These are phyloP conservation scores for Sympetrum striolatum DNA, from an alignment of 2,888 invertebrate species.

Conservation along the genomic window DNA sequence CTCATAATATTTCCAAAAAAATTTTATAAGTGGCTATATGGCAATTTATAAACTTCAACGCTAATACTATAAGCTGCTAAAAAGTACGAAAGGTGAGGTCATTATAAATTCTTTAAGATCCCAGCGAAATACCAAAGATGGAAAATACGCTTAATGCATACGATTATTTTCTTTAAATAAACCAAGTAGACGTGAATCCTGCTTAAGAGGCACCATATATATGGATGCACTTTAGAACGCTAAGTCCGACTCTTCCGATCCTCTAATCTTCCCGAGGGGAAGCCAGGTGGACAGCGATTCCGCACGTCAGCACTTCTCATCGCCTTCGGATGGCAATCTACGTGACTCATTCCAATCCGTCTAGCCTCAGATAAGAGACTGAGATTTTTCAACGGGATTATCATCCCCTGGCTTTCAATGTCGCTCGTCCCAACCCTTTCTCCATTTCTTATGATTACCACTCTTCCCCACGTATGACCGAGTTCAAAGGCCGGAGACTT, in stretches of 20 bases:
- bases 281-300: background rate
- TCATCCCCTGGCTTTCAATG: background rate
- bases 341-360: background rate
- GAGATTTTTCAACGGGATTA: background rate
- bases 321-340: background rate
- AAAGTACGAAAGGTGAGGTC: too few species aligned
- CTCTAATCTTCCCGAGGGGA: background rate
- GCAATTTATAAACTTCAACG: too few species aligned
- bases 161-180: too few species aligned
- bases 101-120: too few species aligned
- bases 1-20: too few species aligned
- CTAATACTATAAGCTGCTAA: too few species aligned
- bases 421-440: background rate
- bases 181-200: background rate
- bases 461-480: background rate
- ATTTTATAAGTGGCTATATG: too few species aligned
- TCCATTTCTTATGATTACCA: background rate
- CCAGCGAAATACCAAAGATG: too few species aligned
- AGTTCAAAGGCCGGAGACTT: background rate
- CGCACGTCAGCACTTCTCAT: background rate
- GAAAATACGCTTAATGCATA: too few species aligned
- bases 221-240: background rate
- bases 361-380: background rate
- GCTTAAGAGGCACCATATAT: background rate
- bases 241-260: background rate